phyloP scores from a whole-genome alignment of 2,113 vertebrate genomes.

The Periophthalmus modestus region DNA sequence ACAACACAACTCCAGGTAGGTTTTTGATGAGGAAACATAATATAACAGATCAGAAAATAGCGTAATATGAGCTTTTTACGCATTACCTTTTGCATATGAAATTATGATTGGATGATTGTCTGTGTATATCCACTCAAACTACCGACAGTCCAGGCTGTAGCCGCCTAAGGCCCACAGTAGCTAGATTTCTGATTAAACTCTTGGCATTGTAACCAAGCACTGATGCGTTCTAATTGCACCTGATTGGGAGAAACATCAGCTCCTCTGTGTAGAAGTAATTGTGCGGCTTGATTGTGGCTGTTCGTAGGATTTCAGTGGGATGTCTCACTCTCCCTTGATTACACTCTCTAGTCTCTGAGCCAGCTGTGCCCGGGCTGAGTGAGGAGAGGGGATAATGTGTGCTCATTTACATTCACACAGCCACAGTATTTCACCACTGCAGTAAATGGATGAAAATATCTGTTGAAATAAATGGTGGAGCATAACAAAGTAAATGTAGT shows the following conservation, averaged over 20 bases:
- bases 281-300: constrained; percentile 41
- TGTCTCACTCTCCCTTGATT: constrained; percentile 52
- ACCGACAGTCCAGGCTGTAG: not conserved
- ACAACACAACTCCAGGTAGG: too few species aligned
- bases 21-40: too few species aligned
- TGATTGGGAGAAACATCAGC: constrained; percentile 39
- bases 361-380: constrained; percentile 52
- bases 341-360: constrained; percentile 41
- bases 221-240: constrained; percentile 10
- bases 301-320: constrained; percentile 11
- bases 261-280: constrained; percentile 38
- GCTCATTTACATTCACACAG: constrained; percentile 48
- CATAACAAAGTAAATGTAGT: too few species aligned
- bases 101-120: not conserved
- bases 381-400: constrained; percentile 27
- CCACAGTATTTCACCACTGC: not conserved
- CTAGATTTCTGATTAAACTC: not conserved
- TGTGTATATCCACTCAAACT: too few species aligned
- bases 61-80: too few species aligned
- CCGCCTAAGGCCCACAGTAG: not conserved
- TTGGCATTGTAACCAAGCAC: not conserved
- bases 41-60: too few species aligned
- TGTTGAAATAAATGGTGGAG: not conserved
- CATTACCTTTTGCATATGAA: not conserved
- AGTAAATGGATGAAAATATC: not conserved